These are phyloP conservation scores for Redunca redunca DNA, from an alignment of 2,113 vertebrate species.

Conservation along the genomic window DNA sequence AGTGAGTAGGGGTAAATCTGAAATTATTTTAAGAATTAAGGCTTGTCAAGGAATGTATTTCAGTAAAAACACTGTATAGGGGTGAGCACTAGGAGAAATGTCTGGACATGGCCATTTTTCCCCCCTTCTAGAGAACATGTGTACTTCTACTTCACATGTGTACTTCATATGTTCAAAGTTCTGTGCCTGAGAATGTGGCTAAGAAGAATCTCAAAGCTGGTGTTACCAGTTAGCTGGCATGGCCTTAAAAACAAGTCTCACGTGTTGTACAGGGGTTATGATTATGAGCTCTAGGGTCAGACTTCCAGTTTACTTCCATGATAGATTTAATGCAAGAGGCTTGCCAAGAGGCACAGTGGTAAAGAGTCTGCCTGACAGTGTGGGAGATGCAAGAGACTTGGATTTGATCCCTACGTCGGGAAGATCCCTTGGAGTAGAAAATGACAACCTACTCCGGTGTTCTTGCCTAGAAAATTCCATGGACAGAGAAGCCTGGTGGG, in stretches of 20 bases:
- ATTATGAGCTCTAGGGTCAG: neutral
- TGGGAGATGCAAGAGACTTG: neutral
- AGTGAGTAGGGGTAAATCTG: neutral
- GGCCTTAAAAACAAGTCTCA: neutral
- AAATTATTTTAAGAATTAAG: neutral
- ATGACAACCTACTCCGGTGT: neutral
- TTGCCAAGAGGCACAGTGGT: neutral
- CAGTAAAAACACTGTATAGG: neutral
- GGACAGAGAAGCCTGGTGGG: neutral
- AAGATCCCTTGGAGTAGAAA: neutral
- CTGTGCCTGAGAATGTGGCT: neutral
- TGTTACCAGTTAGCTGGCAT: neutral
- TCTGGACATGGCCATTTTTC: neutral
- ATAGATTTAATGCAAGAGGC: neutral
- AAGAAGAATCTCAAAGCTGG: neutral
- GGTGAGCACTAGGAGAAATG: neutral
- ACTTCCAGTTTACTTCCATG: neutral
- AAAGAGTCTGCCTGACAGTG: neutral
- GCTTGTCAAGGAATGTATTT: neutral
- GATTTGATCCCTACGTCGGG: neutral
- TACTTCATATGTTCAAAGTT: neutral
- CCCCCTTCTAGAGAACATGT: neutral
- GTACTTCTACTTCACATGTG: neutral
- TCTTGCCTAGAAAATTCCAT: neutral
- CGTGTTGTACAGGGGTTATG: neutral